Percentiles rank a stretch among this genome's conserved stretches.
Evolutionary conservation across 2,797 vertebrate genomes (phyloP).

Genomic region (Anas capensis): DNA sequence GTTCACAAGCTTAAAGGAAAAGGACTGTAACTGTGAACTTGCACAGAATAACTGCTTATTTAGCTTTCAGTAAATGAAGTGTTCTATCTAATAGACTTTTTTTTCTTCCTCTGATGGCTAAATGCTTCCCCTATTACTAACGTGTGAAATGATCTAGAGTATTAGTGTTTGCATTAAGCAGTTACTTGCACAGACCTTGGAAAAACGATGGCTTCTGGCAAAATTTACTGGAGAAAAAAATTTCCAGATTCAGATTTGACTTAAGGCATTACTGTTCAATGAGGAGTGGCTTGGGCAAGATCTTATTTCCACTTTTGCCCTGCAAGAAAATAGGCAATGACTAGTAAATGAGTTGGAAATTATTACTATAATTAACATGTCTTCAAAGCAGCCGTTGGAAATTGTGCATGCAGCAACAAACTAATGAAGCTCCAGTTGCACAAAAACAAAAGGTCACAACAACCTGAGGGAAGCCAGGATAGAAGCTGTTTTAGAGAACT

Average conservation of each 20-base stretch:
- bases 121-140: conserved; percentile 58
- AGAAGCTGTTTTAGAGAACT: conserved; percentile 25
- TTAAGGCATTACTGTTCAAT: conserved; percentile 61
- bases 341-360: conserved; percentile 78
- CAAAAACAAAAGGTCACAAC: conserved; percentile 72
- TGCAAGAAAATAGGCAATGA: conserved; percentile 71
- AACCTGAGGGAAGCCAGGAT: neutral
- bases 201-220: conserved; percentile 47
- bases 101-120: conserved; percentile 36
- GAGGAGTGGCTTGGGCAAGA: conserved; percentile 46
- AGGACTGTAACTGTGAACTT: conserved; percentile 46
- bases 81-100: conserved; percentile 47
- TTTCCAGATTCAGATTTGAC: conserved; percentile 42
- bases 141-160: conserved; percentile 38
- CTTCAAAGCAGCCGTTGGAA: conserved; percentile 69
- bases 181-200: conserved; percentile 28
- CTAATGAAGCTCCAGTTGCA: conserved; percentile 70
- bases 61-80: conserved; percentile 65
- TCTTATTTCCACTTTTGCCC: conserved; percentile 61
- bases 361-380: conserved; percentile 75
- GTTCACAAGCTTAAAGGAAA: conserved; percentile 48
- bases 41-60: conserved; percentile 55
- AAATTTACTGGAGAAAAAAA: conserved; percentile 54
- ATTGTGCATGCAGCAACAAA: conserved; percentile 68
- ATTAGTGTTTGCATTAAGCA: conserved; percentile 50